Percentiles rank a stretch among this genome's conserved stretches.
Evolutionary conservation across 2,888 invertebrate species (phyloP).

Genomic region (Perizoma flavofasciatum): DNA sequence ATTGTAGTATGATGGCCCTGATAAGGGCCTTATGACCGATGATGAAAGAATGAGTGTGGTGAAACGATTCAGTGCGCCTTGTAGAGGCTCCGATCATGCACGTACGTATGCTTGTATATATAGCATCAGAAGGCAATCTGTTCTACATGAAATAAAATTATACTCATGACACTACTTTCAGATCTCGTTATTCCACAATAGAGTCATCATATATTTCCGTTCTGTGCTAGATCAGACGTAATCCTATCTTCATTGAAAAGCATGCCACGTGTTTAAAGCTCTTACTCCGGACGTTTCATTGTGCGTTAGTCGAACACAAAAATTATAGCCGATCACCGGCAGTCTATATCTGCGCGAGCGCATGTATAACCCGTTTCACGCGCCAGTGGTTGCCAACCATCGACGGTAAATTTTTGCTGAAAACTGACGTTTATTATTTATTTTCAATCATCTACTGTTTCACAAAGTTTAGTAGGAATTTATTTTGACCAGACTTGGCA

Average conservation of each 20-base stretch:
- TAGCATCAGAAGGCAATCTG: conserved; percentile 5
- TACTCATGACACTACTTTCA: conserved; percentile 4
- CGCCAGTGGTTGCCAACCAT: conserved; percentile 70
- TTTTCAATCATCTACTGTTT: conserved; percentile 11
- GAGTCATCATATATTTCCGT: conserved; percentile 27
- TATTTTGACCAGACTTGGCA: too few species aligned
- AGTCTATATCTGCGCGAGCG: conserved; percentile 76
- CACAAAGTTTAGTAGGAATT: neutral
- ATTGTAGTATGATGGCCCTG: too few species aligned
- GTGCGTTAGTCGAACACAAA: conserved; percentile 73
- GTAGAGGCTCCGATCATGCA: too few species aligned
- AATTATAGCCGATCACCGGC: conserved; percentile 83
- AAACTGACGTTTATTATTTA: conserved; percentile 17
- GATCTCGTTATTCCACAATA: conserved; percentile 18
- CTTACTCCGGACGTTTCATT: conserved; percentile 57
- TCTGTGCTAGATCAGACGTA: conserved; percentile 26
- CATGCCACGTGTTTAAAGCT: conserved; percentile 45
- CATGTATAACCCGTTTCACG: conserved; percentile 82
- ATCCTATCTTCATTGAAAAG: conserved; percentile 32
- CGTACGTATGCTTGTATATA: neutral
- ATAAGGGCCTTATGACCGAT: too few species aligned
- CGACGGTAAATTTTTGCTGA: conserved; percentile 22
- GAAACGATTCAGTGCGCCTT: too few species aligned
- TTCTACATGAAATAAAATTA: conserved; percentile 12
- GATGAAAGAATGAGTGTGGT: too few species aligned